Evolutionary conservation across 2,888 invertebrate genomes (phyloP).

Genomic region (Machimus atricapillus): DNA sequence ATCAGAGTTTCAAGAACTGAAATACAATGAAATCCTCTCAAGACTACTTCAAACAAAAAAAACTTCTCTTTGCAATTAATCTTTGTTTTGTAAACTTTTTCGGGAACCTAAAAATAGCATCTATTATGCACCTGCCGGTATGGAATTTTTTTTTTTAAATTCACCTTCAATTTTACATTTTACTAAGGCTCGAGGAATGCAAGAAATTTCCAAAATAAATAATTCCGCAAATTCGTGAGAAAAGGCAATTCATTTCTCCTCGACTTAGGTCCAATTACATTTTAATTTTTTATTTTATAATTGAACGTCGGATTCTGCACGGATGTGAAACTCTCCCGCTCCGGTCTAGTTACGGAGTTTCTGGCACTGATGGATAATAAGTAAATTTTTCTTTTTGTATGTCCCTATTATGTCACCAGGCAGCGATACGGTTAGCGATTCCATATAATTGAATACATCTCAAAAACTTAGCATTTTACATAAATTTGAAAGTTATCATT

Average conservation of each 20-base stretch:
- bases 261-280: neutral
- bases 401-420: neutral
- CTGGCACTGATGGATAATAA: neutral
- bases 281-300: neutral
- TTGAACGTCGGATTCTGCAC: neutral
- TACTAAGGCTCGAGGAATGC: neutral
- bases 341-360: neutral
- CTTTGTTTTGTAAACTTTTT: neutral
- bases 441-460: neutral
- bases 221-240: neutral
- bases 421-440: neutral
- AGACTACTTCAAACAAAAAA: neutral
- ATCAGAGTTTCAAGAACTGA: neutral
- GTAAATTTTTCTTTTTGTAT: neutral
- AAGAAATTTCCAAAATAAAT: neutral
- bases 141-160: neutral
- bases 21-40: neutral
- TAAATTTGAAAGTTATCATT: neutral
- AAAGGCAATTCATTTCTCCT: neutral
- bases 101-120: neutral
- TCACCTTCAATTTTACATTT: neutral
- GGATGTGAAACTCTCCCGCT: neutral
- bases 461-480: neutral
- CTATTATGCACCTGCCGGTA: neutral
- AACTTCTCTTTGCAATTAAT: neutral